Conservation (phyloP, 2,113 vertebrate genomes). For the Epinephelus cyanopodus region DNA sequence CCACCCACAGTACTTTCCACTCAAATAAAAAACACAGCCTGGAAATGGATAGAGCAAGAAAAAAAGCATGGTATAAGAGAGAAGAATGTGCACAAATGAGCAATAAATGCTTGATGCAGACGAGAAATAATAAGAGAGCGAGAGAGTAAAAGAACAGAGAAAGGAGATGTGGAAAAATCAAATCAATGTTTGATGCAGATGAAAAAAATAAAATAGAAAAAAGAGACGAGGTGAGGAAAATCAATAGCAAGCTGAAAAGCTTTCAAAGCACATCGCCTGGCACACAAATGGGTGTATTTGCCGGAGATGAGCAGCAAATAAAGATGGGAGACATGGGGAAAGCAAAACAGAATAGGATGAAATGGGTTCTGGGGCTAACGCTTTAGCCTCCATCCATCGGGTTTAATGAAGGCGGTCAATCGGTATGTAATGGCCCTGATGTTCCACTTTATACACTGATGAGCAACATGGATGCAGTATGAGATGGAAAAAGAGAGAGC, state of each 20-base stretch:
- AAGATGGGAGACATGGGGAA: conserved; percentile 51
- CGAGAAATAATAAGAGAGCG: conserved; percentile 24
- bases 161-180: conserved; percentile 42
- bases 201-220: conserved; percentile 48
- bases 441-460: conserved; percentile 54
- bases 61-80: conserved; percentile 28
- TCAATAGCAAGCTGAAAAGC: conserved; percentile 72
- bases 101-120: conserved; percentile 54
- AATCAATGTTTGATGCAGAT: conserved; percentile 64
- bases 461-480: conserved; percentile 34
- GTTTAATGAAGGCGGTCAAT: conserved; percentile 62
- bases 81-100: conserved; percentile 58
- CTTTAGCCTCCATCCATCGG: conserved; percentile 54
- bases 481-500: conserved; percentile 23
- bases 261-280: conserved; percentile 58
- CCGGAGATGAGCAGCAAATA: conserved; percentile 71
- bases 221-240: conserved; percentile 58
- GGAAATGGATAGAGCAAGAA: conserved; percentile 46
- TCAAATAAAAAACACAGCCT: conserved; percentile 28
- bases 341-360: conserved; percentile 57
- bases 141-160: conserved; percentile 26
- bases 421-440: conserved; percentile 44
- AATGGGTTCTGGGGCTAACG: conserved; percentile 45
- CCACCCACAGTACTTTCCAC: conserved; percentile 56
- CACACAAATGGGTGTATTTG: conserved; percentile 67